A percentile compares a stretch with the other conserved stretches of the same genome.
phyloP scores from a whole-genome alignment of 2,888 invertebrate genomes.

The Trachelus troglodyta region DNA sequence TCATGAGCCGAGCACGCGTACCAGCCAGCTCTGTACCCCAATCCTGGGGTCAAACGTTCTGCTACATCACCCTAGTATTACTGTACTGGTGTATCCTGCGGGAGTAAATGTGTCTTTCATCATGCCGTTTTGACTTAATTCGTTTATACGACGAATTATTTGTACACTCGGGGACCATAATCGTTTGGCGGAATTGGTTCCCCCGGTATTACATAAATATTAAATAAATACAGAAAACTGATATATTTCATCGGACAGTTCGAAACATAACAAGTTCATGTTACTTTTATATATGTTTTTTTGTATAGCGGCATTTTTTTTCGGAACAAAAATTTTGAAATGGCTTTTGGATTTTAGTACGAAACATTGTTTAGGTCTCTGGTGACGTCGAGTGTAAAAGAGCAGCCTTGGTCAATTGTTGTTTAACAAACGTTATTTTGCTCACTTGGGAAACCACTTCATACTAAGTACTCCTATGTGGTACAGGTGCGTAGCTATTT shows the following conservation, averaged over 20 bases:
- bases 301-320: too few relatives aligned
- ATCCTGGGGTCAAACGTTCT: conserved; percentile 61
- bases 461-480: too few relatives aligned
- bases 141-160: conserved; percentile 64
- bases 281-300: too few relatives aligned
- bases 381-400: conserved; percentile 29
- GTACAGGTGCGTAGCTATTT: neutral
- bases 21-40: conserved; percentile 33
- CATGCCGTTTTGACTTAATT: conserved; percentile 62
- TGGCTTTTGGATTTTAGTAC: too few relatives aligned
- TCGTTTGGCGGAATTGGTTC: too few relatives aligned
- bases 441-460: too few relatives aligned
- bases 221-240: too few relatives aligned
- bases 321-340: too few relatives aligned
- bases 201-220: too few relatives aligned
- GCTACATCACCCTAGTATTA: conserved; percentile 43
- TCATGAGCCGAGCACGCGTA: conserved; percentile 61
- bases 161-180: conserved; percentile 41
- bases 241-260: too few relatives aligned
- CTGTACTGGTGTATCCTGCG: conserved; percentile 38
- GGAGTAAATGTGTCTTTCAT: conserved; percentile 63
- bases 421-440: conserved; percentile 34
- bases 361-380: too few relatives aligned
- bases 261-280: too few relatives aligned
- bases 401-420: conserved; percentile 35